Percentiles rank a stretch among this genome's conserved stretches.
phyloP scores from a whole-genome alignment of 2,888 invertebrate genomes.

The Apamea anceps region DNA sequence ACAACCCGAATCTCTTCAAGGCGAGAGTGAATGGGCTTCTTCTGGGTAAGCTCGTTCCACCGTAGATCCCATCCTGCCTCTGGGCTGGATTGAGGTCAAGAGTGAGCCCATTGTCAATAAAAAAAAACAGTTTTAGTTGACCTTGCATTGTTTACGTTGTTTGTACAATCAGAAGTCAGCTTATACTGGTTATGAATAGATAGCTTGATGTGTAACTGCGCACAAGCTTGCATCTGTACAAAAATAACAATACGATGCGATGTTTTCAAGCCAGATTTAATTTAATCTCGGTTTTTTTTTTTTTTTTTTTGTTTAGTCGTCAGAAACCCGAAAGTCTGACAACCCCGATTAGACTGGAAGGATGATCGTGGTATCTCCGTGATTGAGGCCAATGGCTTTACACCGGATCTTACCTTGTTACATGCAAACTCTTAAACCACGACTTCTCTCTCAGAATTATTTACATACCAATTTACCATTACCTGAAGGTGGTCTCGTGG shows the following conservation, averaged over 20 bases:
- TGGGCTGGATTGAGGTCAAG: too few relatives aligned
- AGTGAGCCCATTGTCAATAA: too few relatives aligned
- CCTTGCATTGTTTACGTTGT: not conserved
- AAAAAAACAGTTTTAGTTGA: not conserved
- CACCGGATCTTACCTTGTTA: not conserved
- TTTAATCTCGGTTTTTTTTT: not conserved
- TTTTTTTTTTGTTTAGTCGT: not conserved
- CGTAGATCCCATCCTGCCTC: too few relatives aligned
- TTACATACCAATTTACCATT: not conserved
- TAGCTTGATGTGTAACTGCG: not conserved
- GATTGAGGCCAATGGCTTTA: not conserved
- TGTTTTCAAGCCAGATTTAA: not conserved
- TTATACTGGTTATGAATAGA: not conserved
- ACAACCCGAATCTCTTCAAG: too few relatives aligned
- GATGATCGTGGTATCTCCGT: constrained; percentile 3
- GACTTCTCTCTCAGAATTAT: not conserved
- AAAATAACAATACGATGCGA: not conserved
- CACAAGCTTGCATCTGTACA: constrained; percentile 3
- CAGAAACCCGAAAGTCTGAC: too few relatives aligned
- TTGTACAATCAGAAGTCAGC: not conserved
- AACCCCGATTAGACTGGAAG: too few relatives aligned
- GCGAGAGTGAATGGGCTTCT: too few relatives aligned
- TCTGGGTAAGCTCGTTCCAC: too few relatives aligned
- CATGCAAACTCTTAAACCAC: not conserved
- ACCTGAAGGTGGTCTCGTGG: not conserved